Conservation (phyloP, 2,888 invertebrate genomes). For the Stictocephala bisonia region DNA sequence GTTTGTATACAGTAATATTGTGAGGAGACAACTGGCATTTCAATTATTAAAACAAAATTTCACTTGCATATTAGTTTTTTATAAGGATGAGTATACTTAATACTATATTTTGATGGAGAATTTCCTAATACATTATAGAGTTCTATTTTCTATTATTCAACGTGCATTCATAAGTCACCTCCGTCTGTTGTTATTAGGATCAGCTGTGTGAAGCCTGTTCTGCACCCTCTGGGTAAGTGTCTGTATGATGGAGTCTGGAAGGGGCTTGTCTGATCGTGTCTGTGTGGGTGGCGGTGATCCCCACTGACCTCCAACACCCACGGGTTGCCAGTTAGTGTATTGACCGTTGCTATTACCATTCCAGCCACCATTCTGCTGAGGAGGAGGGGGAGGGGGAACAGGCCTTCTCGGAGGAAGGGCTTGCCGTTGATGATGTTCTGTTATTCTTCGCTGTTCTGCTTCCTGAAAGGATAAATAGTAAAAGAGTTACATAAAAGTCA, state of each 20-base stretch:
- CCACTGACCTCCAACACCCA: background rate
- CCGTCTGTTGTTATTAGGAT: slow-evolving; percentile 56
- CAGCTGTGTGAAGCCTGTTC: slow-evolving; percentile 64
- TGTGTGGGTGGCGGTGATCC: slow-evolving; percentile 58
- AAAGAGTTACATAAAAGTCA: too few relatives aligned
- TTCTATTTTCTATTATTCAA: too few relatives aligned
- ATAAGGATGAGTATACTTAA: too few relatives aligned
- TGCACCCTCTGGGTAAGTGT: slow-evolving; percentile 78
- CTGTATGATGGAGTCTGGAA: slow-evolving; percentile 78
- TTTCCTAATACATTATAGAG: too few relatives aligned
- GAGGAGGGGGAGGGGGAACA: slow-evolving; percentile 45
- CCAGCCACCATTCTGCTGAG: background rate
- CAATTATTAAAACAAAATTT: too few relatives aligned
- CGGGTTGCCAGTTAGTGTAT: slow-evolving; percentile 44
- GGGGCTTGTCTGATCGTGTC: slow-evolving; percentile 70
- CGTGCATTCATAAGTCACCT: too few relatives aligned
- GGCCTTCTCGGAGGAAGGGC: slow-evolving; percentile 47
- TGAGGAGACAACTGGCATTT: too few relatives aligned
- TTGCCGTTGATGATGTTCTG: slow-evolving; percentile 70
- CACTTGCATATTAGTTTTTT: too few relatives aligned
- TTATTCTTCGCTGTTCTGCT: slow-evolving; percentile 86
- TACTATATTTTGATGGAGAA: too few relatives aligned
- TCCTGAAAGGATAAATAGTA: too few relatives aligned
- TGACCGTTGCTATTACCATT: slow-evolving; percentile 46
- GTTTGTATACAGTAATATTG: too few relatives aligned